Evolutionary conservation across 2,113 vertebrate species (phyloP).

Genomic region (Romanogobio albipinnatus): DNA sequence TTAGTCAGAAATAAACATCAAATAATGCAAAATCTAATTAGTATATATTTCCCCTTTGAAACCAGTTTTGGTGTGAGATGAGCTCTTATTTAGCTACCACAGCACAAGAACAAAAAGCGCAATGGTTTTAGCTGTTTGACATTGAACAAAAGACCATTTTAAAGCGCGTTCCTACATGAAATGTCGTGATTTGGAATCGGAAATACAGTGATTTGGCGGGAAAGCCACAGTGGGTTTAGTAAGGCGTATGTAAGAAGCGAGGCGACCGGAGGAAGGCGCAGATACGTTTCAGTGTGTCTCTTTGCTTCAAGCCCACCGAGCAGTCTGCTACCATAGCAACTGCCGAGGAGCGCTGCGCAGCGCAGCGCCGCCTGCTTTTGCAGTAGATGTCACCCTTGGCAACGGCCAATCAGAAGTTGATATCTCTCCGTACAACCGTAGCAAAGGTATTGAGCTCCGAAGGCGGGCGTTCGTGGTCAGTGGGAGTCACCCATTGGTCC

Average conservation of each 20-base stretch:
- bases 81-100: background rate
- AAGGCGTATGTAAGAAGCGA: background rate
- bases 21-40: background rate
- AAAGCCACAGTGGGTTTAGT: constrained; percentile 1
- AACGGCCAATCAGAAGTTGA: constrained; percentile 83
- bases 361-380: constrained; percentile 78
- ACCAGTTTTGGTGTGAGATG: background rate
- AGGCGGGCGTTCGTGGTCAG: constrained; percentile 66
- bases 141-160: background rate
- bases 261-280: constrained; percentile 20
- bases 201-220: background rate
- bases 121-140: background rate
- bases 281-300: constrained; percentile 43
- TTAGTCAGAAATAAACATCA: background rate
- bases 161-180: background rate
- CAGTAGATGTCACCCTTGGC: constrained; percentile 78
- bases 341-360: constrained; percentile 76
- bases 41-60: background rate
- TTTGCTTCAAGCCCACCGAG: constrained; percentile 75
- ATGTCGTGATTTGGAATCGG: background rate
- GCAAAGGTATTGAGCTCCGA: constrained; percentile 71
- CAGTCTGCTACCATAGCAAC: constrained; percentile 86
- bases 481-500: constrained; percentile 68
- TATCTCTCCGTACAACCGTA: constrained; percentile 68
- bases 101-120: background rate